A percentile compares a stretch with the other conserved stretches of the same genome.
Evolutionary conservation across 2,888 invertebrate species (phyloP).

Genomic region (Sarcophaga variegata): DNA sequence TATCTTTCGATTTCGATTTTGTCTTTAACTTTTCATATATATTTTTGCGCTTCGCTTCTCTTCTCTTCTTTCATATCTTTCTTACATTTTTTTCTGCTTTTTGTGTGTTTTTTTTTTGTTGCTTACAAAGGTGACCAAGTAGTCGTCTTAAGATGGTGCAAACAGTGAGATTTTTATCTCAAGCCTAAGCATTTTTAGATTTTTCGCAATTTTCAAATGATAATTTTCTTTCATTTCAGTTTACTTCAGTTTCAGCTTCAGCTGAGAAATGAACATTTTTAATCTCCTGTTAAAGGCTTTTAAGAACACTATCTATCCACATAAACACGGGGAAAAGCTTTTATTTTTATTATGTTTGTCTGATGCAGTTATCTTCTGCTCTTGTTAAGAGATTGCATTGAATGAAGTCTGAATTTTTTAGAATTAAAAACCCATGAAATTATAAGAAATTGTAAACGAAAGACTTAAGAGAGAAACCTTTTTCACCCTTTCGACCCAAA

Average conservation of each 20-base stretch:
- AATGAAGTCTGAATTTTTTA: too few relatives aligned
- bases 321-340: too few relatives aligned
- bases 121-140: constrained; percentile 44
- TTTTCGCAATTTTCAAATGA: constrained; percentile 67
- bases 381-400: too few relatives aligned
- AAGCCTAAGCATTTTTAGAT: constrained; percentile 62
- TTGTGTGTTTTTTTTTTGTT: neutral
- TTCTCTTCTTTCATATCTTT: too few relatives aligned
- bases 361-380: too few relatives aligned
- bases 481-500: too few relatives aligned
- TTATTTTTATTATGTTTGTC: too few relatives aligned
- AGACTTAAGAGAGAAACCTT: too few relatives aligned
- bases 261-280: neutral
- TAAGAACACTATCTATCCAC: too few relatives aligned
- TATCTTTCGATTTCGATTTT: constrained; percentile 62
- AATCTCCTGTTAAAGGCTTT: too few relatives aligned
- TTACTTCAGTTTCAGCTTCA: constrained; percentile 18
- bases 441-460: too few relatives aligned
- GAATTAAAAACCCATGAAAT: too few relatives aligned
- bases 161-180: constrained; percentile 58
- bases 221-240: constrained; percentile 42
- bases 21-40: constrained; percentile 17
- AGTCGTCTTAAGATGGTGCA: constrained; percentile 10
- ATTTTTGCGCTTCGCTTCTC: neutral
- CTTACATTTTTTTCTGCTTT: neutral